Conservation (phyloP, 2,888 invertebrate genomes). For the Lochmaea crataegi region DNA sequence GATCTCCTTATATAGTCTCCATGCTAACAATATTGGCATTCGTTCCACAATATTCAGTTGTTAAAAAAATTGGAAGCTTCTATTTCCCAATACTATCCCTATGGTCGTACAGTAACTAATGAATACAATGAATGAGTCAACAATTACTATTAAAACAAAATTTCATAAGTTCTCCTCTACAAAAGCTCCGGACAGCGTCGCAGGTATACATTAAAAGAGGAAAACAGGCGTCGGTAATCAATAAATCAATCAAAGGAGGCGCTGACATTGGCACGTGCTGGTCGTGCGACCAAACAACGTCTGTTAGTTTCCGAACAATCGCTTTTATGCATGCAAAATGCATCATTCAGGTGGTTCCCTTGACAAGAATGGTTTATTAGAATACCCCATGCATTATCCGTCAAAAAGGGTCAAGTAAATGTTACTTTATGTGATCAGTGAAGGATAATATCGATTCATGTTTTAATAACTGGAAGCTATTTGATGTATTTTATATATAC, state of each 20-base stretch:
- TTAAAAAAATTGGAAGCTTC: too few relatives aligned
- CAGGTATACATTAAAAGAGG: conserved; percentile 28
- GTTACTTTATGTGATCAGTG: conserved; percentile 30
- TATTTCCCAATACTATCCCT: too few relatives aligned
- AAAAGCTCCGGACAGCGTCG: conserved; percentile 11
- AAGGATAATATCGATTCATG: conserved; percentile 6
- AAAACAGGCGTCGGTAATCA: conserved; percentile 42
- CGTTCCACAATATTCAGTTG: too few relatives aligned
- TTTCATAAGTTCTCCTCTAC: conserved; percentile 10
- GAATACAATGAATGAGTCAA: conserved; percentile 15
- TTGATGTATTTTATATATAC: not conserved
- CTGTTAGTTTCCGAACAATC: conserved; percentile 39
- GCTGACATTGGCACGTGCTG: conserved; percentile 44
- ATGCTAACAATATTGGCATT: too few relatives aligned
- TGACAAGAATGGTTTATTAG: conserved; percentile 43
- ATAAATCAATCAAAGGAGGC: conserved; percentile 47
- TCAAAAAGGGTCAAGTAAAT: conserved; percentile 38
- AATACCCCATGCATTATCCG: conserved; percentile 38
- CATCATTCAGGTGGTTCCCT: conserved; percentile 45
- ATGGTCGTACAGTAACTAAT: not conserved
- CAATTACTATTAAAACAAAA: conserved; percentile 20
- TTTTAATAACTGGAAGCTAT: not conserved
- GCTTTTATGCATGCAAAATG: conserved; percentile 39
- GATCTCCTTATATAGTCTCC: too few relatives aligned
- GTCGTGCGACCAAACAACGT: conserved; percentile 40